Evolutionary conservation across 2,797 vertebrate species (phyloP).

Genomic region (Austrolebias charrua): DNA sequence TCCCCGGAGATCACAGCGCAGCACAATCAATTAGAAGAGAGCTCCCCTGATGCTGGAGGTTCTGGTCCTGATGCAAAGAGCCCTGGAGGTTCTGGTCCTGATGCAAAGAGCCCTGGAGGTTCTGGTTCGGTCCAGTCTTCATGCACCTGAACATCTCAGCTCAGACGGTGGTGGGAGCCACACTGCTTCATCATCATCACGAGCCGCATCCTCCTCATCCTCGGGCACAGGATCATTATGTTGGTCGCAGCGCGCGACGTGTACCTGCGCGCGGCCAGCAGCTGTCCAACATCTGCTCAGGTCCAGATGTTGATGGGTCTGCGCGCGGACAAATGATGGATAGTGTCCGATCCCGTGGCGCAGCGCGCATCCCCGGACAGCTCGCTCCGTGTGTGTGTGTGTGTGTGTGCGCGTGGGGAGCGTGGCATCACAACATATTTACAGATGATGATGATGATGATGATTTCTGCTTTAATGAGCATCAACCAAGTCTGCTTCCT

Average conservation of each 20-base stretch:
- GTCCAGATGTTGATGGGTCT: conserved; percentile 23
- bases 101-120: conserved; percentile 8
- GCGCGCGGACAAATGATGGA: conserved; percentile 12
- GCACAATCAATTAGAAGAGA: conserved; percentile 37
- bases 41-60: background rate
- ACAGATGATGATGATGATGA: too few relatives aligned
- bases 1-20: conserved; percentile 50
- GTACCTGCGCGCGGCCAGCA: conserved; percentile 45
- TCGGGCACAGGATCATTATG: conserved; percentile 14
- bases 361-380: conserved; percentile 14
- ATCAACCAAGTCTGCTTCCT: conserved; percentile 82
- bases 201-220: conserved; percentile 43
- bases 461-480: conserved; percentile 66
- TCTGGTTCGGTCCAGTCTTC: conserved; percentile 24
- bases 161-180: conserved; percentile 36
- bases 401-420: conserved; percentile 25
- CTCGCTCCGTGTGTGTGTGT: conserved; percentile 16
- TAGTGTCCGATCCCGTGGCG: conserved; percentile 10
- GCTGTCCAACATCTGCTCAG: conserved; percentile 53
- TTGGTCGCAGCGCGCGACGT: conserved; percentile 10
- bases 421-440: conserved; percentile 61
- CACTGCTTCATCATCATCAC: conserved; percentile 58
- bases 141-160: conserved; percentile 60
- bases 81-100: conserved; percentile 15
- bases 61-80: too few relatives aligned